A percentile compares a stretch with the other conserved stretches of the same genome.
These are phyloP conservation scores for Buceros bicornis DNA, from an alignment of 2,797 vertebrate genomes.

Conservation along the genomic window DNA sequence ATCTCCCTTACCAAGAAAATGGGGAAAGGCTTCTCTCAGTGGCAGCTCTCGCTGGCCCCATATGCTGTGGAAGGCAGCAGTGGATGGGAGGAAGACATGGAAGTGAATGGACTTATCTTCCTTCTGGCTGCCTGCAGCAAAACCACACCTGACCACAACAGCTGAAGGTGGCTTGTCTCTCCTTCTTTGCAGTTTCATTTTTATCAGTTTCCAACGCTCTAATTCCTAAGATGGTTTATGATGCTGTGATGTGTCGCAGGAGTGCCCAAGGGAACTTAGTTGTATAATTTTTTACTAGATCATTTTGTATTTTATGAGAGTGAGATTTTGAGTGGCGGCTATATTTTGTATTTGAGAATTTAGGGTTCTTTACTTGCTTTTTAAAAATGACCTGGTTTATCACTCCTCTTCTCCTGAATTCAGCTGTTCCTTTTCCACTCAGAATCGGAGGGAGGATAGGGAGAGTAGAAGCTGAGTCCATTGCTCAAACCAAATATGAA, in stretches of 20 bases:
- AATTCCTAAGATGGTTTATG: neutral
- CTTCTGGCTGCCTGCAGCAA: neutral
- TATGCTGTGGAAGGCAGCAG: neutral
- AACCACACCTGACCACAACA: neutral
- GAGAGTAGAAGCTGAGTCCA: neutral
- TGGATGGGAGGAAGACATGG: neutral
- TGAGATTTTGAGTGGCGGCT: slow-evolving; percentile 23
- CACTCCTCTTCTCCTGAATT: neutral
- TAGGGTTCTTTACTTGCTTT: neutral
- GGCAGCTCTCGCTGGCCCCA: neutral
- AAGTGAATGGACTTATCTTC: neutral
- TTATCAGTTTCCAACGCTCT: neutral
- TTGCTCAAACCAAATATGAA: neutral
- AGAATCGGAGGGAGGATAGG: neutral
- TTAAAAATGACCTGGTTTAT: neutral
- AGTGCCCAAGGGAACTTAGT: slow-evolving; percentile 22
- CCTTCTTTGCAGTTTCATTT: neutral
- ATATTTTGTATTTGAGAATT: slow-evolving; percentile 23
- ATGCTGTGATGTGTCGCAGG: neutral
- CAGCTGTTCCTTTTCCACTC: neutral
- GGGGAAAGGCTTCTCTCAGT: neutral
- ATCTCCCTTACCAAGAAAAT: neutral
- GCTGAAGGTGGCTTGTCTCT: neutral
- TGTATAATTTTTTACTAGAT: slow-evolving; percentile 20
- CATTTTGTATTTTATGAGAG: slow-evolving; percentile 13